Evolutionary conservation across 2,113 vertebrate species (phyloP), one percentile per base, ranked within the genome.

Genomic region (Pleuronectes platessa): DNA sequence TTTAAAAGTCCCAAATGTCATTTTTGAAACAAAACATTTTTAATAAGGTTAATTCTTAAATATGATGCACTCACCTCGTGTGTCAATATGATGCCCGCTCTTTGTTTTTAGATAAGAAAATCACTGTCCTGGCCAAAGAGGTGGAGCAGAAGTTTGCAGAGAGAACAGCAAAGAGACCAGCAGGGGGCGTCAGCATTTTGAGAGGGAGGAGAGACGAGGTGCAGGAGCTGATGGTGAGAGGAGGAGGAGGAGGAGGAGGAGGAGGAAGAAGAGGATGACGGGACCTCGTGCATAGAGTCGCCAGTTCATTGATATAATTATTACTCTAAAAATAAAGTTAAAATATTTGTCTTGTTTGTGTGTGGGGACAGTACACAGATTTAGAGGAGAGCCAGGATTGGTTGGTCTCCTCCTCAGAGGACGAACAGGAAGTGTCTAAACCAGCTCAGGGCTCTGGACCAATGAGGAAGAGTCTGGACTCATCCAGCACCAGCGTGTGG

Each of bases 401-500:
- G 95, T 91, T 96, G 74, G 85, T 95, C 53, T 97, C 96, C 15
- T 97, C 96, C 63, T 72, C 95, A 70, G 95, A 97, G 12, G 96
- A 97, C 13, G 83, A 70, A 45, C 85, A 85, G 63, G 65, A 93
- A 71, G 54, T 81, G 7, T 61, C 68, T 10, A 95, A 93, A 84
- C 53, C 80, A 4, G 81, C 65, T 3, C 90, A 65, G 59, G 85
- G 83, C 49, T 92, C 90, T 37, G 93, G 79, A 61, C 35, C 64
- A 1, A 45, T 71, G 67, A 89, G 85, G 65, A 98, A 95, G 84
- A 95, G 92, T 2, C 67, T 88, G 59, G 96, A 96, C 51, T 90
- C 92, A 12, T 61, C 86, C 23, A 94, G 94, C 89, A 96, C 94
- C 66, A 96, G 92, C 3, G 94, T 95, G 0, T 97, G 96, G 96